Evolutionary conservation across 2,888 invertebrate species (phyloP).

Genomic region (Caenorhabditis sp.): DNA sequence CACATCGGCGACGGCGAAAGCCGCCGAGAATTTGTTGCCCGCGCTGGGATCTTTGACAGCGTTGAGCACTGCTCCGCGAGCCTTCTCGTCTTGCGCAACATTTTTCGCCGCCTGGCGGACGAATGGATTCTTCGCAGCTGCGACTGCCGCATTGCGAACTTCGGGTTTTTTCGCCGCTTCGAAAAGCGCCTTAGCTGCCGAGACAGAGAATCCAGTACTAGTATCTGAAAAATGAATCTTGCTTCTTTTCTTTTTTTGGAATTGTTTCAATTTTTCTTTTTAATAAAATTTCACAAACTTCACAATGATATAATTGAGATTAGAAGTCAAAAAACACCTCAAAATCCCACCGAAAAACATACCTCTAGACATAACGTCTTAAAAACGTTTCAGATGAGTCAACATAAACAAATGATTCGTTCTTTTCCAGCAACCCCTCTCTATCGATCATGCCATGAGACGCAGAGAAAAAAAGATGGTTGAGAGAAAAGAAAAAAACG

Average conservation of each 20-base stretch:
- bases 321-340: too few species aligned
- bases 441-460: neutral
- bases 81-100: conserved; percentile 47
- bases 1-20: conserved; percentile 32
- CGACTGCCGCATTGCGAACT: conserved; percentile 43
- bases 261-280: too few species aligned
- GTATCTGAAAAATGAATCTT: conserved; percentile 29
- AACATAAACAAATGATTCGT: neutral
- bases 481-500: neutral
- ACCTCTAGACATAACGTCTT: neutral
- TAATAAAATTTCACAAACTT: too few species aligned
- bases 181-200: conserved; percentile 53
- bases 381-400: neutral
- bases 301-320: too few species aligned
- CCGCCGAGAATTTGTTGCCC: conserved; percentile 32
- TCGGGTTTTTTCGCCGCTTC: conserved; percentile 58
- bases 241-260: too few species aligned
- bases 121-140: conserved; percentile 56
- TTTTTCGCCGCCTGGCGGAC: conserved; percentile 51
- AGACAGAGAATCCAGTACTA: conserved; percentile 44
- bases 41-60: conserved; percentile 36
- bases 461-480: neutral
- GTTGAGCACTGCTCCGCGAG: conserved; percentile 37
- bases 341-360: neutral
- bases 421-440: neutral